Conservation (phyloP, 2,113 vertebrate genomes). For the Pogonocichla stellata region DNA sequence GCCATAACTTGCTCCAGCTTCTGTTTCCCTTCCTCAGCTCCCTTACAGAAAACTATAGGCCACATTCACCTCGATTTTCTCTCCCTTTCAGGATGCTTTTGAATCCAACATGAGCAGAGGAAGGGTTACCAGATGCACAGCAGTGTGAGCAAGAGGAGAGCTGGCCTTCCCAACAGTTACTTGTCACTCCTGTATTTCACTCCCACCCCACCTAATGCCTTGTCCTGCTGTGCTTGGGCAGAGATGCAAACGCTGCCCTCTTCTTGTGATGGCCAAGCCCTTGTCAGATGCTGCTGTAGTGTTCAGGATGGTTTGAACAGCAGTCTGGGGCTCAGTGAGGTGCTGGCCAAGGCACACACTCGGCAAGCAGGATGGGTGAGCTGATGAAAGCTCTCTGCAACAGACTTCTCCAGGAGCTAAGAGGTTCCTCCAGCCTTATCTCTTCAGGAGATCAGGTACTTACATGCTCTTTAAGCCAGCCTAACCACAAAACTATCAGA, state of each 20-base stretch:
- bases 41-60: neutral
- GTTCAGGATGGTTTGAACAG: neutral
- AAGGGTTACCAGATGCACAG: neutral
- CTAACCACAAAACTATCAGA: neutral
- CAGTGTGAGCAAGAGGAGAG: neutral
- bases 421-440: neutral
- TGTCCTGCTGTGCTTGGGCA: neutral
- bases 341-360: neutral
- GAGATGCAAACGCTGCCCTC: neutral
- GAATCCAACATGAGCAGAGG: neutral
- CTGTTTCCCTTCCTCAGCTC: neutral
- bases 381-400: neutral
- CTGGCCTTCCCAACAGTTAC: neutral
- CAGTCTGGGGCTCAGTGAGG: neutral
- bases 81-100: neutral
- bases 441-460: neutral
- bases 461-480: neutral
- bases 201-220: neutral
- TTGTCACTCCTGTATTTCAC: neutral
- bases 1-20: neutral
- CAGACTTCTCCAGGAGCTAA: neutral
- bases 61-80: neutral
- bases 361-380: neutral
- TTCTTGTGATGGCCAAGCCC: neutral
- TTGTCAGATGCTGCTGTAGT: neutral